These are phyloP conservation scores for Tachysurus fulvidraco DNA, from an alignment of 2,113 vertebrate species.

Conservation along the genomic window DNA sequence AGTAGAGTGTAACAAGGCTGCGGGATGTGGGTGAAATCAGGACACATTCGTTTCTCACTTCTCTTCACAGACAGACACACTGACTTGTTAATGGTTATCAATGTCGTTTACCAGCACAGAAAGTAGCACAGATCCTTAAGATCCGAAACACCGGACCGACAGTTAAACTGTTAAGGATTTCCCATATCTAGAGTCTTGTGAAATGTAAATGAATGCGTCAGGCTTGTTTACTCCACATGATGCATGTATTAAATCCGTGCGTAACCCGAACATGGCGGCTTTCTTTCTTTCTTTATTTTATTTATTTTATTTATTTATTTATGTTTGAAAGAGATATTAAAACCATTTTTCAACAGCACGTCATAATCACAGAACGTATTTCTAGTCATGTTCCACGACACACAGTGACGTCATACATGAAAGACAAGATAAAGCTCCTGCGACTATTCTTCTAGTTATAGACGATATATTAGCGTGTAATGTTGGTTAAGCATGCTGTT, in stretches of 20 bases:
- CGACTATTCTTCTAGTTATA: not conserved
- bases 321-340: too few relatives aligned
- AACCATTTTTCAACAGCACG: too few relatives aligned
- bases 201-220: not conserved
- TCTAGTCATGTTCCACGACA: too few relatives aligned
- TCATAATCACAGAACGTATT: too few relatives aligned
- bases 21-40: not conserved
- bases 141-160: not conserved
- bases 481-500: not conserved
- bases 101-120: not conserved
- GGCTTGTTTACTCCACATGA: not conserved
- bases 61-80: not conserved
- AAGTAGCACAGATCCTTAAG: not conserved
- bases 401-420: too few relatives aligned
- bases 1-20: not conserved
- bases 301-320: too few relatives aligned
- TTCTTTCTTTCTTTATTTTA: too few relatives aligned
- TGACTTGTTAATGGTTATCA: not conserved
- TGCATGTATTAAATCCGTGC: not conserved
- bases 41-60: conserved; percentile 9
- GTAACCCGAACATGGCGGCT: not conserved
- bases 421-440: not conserved
- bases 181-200: not conserved
- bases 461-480: not conserved
- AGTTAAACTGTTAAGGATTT: not conserved